Conservation (phyloP, 2,113 vertebrate species). For the Pica pica region DNA sequence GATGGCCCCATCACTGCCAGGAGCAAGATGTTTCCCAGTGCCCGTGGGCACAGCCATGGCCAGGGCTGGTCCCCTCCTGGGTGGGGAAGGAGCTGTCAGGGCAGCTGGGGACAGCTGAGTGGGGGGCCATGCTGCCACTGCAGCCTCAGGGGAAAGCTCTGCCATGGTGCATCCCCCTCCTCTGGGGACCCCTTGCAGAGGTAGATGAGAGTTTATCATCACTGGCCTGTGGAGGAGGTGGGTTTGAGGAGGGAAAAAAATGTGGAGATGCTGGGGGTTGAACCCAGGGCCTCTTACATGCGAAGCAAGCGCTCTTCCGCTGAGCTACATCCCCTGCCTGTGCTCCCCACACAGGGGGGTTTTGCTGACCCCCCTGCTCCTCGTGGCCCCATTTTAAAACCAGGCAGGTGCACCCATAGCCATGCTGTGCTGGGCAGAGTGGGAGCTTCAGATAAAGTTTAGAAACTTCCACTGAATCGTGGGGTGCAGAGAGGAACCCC, state of each 20-base stretch:
- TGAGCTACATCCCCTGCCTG: neutral
- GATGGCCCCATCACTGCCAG: too few species aligned
- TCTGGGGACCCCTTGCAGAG: neutral
- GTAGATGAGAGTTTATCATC: accelerated
- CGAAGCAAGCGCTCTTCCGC: neutral
- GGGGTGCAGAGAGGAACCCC: neutral
- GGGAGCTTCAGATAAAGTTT: neutral
- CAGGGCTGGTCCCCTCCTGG: neutral
- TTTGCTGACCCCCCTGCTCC: neutral
- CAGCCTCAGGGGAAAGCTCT: neutral
- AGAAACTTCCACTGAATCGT: neutral
- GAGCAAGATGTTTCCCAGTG: accelerated
- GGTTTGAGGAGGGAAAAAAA: neutral
- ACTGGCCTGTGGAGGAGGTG: accelerated
- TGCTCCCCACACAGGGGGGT: accelerated
- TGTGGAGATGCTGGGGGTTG: neutral
- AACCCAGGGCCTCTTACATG: neutral
- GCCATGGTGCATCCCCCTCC: neutral
- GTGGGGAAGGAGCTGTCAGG: neutral
- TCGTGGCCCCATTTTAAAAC: neutral
- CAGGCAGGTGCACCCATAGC: too few species aligned
- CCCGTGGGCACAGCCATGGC: accelerated
- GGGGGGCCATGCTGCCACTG: neutral
- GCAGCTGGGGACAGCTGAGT: accelerated
- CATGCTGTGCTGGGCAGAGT: too few species aligned